Base-by-base conservation (phyloP, 2,113 vertebrate genomes). In the Alouatta palliata region DNA sequence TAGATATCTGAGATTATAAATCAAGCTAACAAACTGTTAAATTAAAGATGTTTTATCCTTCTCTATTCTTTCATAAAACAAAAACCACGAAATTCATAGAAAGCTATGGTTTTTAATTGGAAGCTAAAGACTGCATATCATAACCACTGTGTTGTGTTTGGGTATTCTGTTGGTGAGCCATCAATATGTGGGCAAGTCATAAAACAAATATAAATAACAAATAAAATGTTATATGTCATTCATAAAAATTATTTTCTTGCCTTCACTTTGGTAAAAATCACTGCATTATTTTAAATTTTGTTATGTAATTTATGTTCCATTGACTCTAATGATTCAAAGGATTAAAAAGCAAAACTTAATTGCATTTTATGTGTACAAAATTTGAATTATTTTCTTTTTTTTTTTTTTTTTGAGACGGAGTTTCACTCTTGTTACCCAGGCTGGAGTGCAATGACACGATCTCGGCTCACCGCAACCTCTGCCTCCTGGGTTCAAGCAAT, bases 271-370 rank as follows among this genome's bases (percentile, higher is more conserved):
- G 17, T 40, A 86, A 89, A 96, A 94, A 30, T 64, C 20, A 66
- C 47, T 9, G 0, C 35, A 25, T 70, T 30, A 9, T 30, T 56
- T 92, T 83, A 1, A 0, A 40, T 17, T 30, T 71, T 87, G 45
- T 66, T 20, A 47, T 2, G 2, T 76, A 77, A 77, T 23, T 77
- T 77, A 19, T 52, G 40, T 58, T 76, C 23, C 49, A 20, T n/a
- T 5, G 37, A 91, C 9, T 71, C 3, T 1, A 82, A 61, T 68
- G 8, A 61, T 16, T 56, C 23, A 68, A 86, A 86, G 21, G 45
- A 58, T 61, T 95, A 45, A n/a, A 82, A 93, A 58, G 17, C n/a
- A 82, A 77, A 86, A 61, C 66, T 27, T 76, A 82, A 87, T 73
- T 87, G 30, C 21, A 45, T 87, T 35, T 77, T 43, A 70, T 77